Evolutionary conservation across 2,888 invertebrate species (phyloP).

Genomic region (Palloptera scutellata): DNA sequence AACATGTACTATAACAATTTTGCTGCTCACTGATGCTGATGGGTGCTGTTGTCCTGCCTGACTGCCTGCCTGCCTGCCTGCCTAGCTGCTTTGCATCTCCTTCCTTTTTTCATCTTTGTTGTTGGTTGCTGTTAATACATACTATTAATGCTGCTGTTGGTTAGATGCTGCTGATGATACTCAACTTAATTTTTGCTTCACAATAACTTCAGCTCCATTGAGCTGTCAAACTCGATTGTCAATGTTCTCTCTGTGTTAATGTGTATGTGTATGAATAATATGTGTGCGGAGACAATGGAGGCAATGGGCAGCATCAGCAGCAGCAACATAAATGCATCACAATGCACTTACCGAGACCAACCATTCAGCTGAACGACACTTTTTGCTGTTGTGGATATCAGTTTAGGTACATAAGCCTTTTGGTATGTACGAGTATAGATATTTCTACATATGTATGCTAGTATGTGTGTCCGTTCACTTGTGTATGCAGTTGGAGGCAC

Average conservation of each 20-base stretch:
- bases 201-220: conserved; percentile 44
- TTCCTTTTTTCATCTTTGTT: too few relatives aligned
- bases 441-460: not conserved
- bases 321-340: not conserved
- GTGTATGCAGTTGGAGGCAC: not conserved
- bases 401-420: not conserved
- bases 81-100: not conserved
- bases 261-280: conserved; percentile 3
- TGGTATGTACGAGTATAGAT: not conserved
- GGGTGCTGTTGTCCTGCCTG: not conserved
- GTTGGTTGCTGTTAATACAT: conserved; percentile 1
- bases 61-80: not conserved
- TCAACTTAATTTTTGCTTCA: conserved; percentile 31
- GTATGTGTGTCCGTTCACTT: not conserved
- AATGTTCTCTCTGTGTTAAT: conserved; percentile 1
- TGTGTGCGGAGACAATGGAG: not conserved
- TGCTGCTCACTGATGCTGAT: not conserved
- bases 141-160: conserved; percentile 1
- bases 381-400: not conserved
- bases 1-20: not conserved
- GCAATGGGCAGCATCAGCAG: not conserved
- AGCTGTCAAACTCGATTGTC: conserved; percentile 42
- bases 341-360: not conserved
- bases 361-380: not conserved
- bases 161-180: conserved; percentile 27